Conservation (phyloP, 2,888 invertebrate genomes). For the Netelia fuscicornis region DNA sequence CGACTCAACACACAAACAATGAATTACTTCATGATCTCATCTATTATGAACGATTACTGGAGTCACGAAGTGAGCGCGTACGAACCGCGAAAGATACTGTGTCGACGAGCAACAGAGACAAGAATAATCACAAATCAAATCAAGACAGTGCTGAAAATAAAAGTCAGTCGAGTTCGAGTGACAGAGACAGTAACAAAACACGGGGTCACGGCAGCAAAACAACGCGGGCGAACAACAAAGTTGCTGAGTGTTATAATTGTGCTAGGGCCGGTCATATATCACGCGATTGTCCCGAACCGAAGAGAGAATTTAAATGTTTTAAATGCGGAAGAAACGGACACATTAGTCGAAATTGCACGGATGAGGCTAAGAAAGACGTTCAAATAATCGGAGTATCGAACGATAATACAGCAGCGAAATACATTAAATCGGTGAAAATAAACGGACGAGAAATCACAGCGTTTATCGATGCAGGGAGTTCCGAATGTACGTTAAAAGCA, state of each 20-base stretch:
- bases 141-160: too few relatives aligned
- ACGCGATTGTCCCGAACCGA: constrained; percentile 18
- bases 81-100: background rate
- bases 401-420: background rate
- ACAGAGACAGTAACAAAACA: too few relatives aligned
- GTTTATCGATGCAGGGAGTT: constrained; percentile 33
- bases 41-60: background rate
- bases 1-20: background rate
- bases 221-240: background rate
- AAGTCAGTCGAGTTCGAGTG: too few relatives aligned
- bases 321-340: constrained; percentile 4
- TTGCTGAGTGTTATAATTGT: constrained; percentile 31
- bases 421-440: background rate
- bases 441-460: constrained; percentile 6
- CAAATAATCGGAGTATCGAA: background rate
- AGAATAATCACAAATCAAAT: too few relatives aligned
- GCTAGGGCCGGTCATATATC: background rate
- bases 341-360: background rate
- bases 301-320: background rate
- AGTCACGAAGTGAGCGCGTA: too few relatives aligned
- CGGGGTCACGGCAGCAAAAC: background rate
- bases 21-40: background rate
- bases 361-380: background rate
- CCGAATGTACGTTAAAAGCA: constrained; percentile 34
- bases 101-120: background rate